A percentile compares a stretch with the other conserved stretches of the same genome.
These are phyloP conservation scores for Eremophila alpestris DNA, from an alignment of 2,797 vertebrate genomes.

Conservation along the genomic window DNA sequence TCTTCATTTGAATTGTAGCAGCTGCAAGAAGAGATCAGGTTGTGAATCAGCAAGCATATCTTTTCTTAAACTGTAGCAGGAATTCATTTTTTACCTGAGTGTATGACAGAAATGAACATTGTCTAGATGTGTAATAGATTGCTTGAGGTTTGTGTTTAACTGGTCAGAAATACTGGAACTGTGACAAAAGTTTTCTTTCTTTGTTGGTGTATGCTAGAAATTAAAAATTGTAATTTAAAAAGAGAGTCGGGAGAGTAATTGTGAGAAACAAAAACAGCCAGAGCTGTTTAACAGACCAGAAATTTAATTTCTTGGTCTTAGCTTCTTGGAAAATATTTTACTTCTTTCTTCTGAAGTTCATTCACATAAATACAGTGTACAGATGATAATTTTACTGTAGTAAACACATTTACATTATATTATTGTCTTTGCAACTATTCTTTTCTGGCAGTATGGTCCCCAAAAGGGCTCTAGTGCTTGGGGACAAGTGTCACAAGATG, in stretches of 20 bases:
- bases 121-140: neutral
- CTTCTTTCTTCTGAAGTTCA: neutral
- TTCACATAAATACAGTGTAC: neutral
- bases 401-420: neutral
- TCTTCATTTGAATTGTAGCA: neutral
- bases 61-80: neutral
- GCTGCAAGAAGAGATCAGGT: neutral
- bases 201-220: neutral
- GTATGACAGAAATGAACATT: neutral
- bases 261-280: too few species aligned
- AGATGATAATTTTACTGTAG: neutral
- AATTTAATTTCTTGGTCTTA: neutral
- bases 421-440: neutral
- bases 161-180: neutral
- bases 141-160: neutral
- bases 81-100: neutral
- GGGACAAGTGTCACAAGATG: neutral
- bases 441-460: neutral
- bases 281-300: neutral
- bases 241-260: neutral
- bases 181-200: neutral
- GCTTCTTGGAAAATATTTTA: neutral
- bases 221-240: neutral
- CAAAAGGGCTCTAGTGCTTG: neutral
- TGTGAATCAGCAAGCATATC: neutral